Evolutionary conservation across 2,113 vertebrate genomes (phyloP), one percentile per base, ranked within the genome.

Genomic region (Notechis scutatus): DNA sequence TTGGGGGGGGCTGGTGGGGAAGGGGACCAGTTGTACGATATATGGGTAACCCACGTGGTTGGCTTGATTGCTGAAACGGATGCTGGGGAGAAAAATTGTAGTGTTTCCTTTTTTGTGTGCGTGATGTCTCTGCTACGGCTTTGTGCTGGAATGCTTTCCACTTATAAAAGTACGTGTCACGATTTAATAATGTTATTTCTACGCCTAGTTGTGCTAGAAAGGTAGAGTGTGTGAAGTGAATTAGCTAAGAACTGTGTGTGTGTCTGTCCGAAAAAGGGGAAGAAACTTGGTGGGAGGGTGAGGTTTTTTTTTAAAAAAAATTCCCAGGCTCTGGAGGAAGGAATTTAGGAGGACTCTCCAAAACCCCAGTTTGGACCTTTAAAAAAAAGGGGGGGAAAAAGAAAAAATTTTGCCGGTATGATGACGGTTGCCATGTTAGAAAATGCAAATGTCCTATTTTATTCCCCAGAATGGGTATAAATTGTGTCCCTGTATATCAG

Each of bases 121-220:
- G 95, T 97, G 88, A 5, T 39, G 94, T 96, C 94, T 96, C 95
- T 94, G 94, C 96, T 97, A 96, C 95, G 95, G 93, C 95, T 96
- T 96, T 93, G 94, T 45, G 88, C 92, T 95, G 91, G 94, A 91
- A 96, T 92, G 91, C 93, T 95, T 88, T 96, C 21, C 94, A 94
- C 96, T 90, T 96, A 94, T 94, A 50, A 87, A 87, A 95, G 92
- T 96, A 93, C 92, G 94, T 95, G 95, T 96, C 93, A 93, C 93
- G 93, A 86, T 97, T 61, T n/a, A 74, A 81, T 34, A 94, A 94
- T 95, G 95, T 96, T 81, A 88, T 95, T 95, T 95, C 96, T 95
- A 91, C 94, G 95, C 94, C 93, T 97, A 96, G 93, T 96, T 95
- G 92, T 97, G 93, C 94, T 96, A 96, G 96, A 96, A 96, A 94